Evolutionary conservation across 2,888 invertebrate genomes (phyloP), one percentile per base, ranked within the genome.

Genomic region (Lepetodrilus schrolli): DNA sequence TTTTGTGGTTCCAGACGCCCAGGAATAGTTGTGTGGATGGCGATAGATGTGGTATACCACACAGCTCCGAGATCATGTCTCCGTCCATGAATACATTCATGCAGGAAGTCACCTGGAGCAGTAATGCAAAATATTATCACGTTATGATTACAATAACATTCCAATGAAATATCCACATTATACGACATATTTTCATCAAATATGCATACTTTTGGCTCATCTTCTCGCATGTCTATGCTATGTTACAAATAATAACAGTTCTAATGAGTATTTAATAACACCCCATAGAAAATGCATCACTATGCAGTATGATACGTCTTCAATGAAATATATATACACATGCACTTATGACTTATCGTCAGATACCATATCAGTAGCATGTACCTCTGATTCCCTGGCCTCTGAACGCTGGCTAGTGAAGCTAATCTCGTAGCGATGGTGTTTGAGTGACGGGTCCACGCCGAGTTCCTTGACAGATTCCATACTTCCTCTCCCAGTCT

Each of bases 1-100:
- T 83, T 71, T 85, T 78, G 74, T 80, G 80, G 66, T 82, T 82
- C 78, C 80, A 83, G 0, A 79, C 77, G 37, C 80, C 78, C 5
- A 85, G 72, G 8, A 80, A 73, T 7, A 84, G 66, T 5, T 68
- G 72, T 1, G 85, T 80, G 50, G 73, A 43, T 7, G 58, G 23
- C 36, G 78, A 76, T 0, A 85, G 73, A 0, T 73, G 26, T 2
- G 82, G 80, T 4, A 83, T 75, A 4, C 84, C 84, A 68, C 83
- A 83, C 38, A 30, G 23, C 26, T 58, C 30, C 5, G 58, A 26
- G 10, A 30, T 30, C 26, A 26, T 1, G 26, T 34, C 30, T 7
- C 30, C 58, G n/a, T 30, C 58, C 30, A 26, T 30, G 7, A n/a
- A 10, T 3, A 82, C 78, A 20, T 48, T 50, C 43, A 85, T 47